Conservation (phyloP, 2,888 invertebrate genomes). For the Lochmaea crataegi region DNA sequence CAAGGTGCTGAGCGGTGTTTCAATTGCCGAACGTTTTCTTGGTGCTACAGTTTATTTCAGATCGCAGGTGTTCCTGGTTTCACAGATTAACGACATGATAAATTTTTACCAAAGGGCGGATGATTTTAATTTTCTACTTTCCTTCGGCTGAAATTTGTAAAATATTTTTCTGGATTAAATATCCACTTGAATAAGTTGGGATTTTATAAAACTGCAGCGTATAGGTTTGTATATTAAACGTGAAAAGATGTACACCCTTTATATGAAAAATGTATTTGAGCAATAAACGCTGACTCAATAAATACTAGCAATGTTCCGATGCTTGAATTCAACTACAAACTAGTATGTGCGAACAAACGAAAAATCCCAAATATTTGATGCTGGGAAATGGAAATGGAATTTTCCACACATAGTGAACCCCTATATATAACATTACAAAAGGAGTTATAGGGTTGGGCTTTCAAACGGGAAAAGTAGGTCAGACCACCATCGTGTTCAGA, state of each 20-base stretch:
- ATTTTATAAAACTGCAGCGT: no score
- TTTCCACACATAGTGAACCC: slow-evolving; percentile 25
- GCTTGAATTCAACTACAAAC: slow-evolving; percentile 13
- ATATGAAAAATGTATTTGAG: neutral
- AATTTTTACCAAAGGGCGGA: no score
- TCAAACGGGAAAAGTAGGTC: slow-evolving; percentile 31
- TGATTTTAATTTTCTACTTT: no score
- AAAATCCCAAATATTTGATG: slow-evolving; percentile 17
- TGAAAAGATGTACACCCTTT: neutral
- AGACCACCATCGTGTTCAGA: slow-evolving; percentile 25
- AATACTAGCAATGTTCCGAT: slow-evolving; percentile 6
- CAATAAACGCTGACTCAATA: neutral
- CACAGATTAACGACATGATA: no score
- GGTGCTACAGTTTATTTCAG: no score
- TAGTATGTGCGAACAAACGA: neutral
- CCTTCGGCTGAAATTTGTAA: no score
- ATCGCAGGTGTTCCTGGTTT: no score
- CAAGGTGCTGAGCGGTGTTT: no score
- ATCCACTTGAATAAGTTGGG: no score
- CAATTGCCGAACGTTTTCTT: no score
- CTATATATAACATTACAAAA: slow-evolving; percentile 32
- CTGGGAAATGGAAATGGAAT: slow-evolving; percentile 22
- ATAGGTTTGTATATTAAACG: neutral
- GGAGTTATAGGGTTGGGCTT: slow-evolving; percentile 33
- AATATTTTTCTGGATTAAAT: no score